phyloP scores from a whole-genome alignment of 92 coral and sea anemone species.

The Palythoa caribaeorum region DNA sequence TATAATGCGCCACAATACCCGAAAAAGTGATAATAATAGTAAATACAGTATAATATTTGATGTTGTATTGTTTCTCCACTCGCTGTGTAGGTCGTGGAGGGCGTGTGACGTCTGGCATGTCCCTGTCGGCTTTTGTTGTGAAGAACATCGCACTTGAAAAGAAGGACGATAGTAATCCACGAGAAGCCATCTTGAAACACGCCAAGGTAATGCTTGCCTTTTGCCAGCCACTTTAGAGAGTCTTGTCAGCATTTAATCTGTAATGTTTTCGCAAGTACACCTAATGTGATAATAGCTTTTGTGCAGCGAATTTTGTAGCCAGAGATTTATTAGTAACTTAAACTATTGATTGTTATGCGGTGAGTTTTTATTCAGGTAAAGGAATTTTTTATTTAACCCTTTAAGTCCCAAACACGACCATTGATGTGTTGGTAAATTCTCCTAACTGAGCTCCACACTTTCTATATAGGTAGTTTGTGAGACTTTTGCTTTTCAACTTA shows the following conservation, averaged over 20 bases:
- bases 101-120: slow-evolving; percentile 95
- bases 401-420: too few species aligned
- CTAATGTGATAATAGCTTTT: not conserved
- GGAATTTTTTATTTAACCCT: too few species aligned
- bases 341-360: too few species aligned
- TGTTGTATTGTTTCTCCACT: not conserved
- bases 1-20: too few species aligned
- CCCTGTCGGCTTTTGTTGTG: slow-evolving; percentile 94
- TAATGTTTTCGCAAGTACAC: not conserved
- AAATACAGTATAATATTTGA: too few species aligned
- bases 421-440: too few species aligned
- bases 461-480: too few species aligned
- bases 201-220: not conserved
- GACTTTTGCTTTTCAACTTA: too few species aligned
- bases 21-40: too few species aligned
- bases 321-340: not conserved
- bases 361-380: too few species aligned
- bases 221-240: too few species aligned
- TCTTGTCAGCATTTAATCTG: not conserved
- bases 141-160: slow-evolving; percentile 95
- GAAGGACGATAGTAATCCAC: slow-evolving; percentile 95
- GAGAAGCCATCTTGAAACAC: slow-evolving; percentile 94
- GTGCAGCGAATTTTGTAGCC: not conserved
- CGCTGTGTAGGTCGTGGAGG: slow-evolving; percentile 86
- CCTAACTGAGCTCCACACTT: too few species aligned